These are phyloP conservation scores for Acanthococcus lagerstroemiae DNA, from an alignment of 2,888 invertebrate genomes.

Conservation along the genomic window DNA sequence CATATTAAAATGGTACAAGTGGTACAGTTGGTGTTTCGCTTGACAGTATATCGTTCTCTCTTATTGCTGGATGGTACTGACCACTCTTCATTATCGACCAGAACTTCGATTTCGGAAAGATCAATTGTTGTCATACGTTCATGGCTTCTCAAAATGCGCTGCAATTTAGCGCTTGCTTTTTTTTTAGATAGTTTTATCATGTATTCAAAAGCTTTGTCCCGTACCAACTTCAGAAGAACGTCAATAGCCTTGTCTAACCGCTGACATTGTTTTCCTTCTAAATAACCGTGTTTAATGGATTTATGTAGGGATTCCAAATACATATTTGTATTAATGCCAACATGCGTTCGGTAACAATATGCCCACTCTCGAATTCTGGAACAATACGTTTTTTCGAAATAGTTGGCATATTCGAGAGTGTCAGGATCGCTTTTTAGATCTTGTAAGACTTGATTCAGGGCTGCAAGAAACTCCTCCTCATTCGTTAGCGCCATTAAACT, in stretches of 20 bases:
- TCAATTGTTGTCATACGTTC: not conserved
- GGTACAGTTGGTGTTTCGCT: too few species aligned
- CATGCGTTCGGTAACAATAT: not conserved
- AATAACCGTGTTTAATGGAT: not conserved
- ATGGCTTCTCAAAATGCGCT: too few species aligned
- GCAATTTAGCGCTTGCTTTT: not conserved
- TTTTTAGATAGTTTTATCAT: not conserved
- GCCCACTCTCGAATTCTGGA: not conserved
- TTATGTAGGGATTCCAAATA: not conserved
- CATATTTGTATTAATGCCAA: not conserved
- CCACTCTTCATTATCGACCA: too few species aligned
- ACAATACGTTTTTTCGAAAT: not conserved
- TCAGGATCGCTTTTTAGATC: not conserved
- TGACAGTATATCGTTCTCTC: too few species aligned
- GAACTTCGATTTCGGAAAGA: not conserved
- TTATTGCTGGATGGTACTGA: too few species aligned
- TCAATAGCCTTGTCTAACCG: not conserved
- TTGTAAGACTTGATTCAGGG: not conserved
- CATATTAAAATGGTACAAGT: not conserved
- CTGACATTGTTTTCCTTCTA: not conserved
- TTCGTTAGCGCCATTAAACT: conserved; percentile 26
- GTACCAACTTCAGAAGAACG: not conserved
- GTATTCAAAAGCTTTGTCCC: not conserved
- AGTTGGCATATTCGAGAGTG: not conserved
- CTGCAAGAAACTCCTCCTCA: conserved; percentile 10